Evolutionary conservation across 1,140 invertebrate species (phyloP).

Genomic region (Nylanderia fulva): DNA sequence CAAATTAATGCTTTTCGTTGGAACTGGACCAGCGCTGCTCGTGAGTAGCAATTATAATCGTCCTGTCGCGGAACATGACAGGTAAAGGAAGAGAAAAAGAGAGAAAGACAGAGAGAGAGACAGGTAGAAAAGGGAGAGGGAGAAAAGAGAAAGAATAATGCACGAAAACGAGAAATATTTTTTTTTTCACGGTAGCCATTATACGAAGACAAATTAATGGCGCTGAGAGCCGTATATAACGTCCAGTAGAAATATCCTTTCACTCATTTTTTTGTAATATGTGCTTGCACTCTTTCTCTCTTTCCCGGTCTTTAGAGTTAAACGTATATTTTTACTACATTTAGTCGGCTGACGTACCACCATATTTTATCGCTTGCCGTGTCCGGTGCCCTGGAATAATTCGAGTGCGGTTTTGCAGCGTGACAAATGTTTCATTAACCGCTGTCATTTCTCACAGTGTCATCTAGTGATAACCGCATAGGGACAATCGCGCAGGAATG

Average conservation of each 20-base stretch:
- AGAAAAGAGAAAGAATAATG: conserved; percentile 41
- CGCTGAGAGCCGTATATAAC: conserved; percentile 14
- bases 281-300: neutral
- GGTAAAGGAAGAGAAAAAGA: neutral
- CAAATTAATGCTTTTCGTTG: conserved; percentile 61
- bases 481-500: neutral
- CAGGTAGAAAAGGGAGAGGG: neutral
- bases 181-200: conserved; percentile 23
- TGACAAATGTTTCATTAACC: conserved; percentile 57
- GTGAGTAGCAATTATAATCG: conserved; percentile 57
- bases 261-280: conserved; percentile 29
- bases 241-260: conserved; percentile 23
- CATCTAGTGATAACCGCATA: conserved; percentile 29
- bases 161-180: conserved; percentile 64
- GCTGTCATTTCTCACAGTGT: conserved; percentile 47
- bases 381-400: conserved; percentile 22
- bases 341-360: conserved; percentile 23
- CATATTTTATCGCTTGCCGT: conserved; percentile 46
- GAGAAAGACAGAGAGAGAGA: neutral
- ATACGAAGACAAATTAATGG: conserved; percentile 57
- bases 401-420: conserved; percentile 23
- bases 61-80: conserved; percentile 53
- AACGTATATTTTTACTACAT: conserved; percentile 58
- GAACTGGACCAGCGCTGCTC: neutral
- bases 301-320: conserved; percentile 18